Evolutionary conservation across 2,888 invertebrate species (phyloP).

Genomic region (Agrotis puta): DNA sequence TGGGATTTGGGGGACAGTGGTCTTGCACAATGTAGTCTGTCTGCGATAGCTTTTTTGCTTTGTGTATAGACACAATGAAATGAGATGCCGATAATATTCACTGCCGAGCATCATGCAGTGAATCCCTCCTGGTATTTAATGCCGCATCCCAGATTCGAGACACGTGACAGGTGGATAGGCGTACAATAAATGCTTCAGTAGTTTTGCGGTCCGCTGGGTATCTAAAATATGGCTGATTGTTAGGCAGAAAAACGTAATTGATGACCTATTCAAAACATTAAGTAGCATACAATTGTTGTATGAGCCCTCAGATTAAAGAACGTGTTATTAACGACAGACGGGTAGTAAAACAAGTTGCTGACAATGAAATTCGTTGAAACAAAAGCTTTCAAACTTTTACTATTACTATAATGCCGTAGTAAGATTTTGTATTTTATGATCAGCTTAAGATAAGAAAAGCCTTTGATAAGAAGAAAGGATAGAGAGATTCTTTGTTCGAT

Average conservation of each 20-base stretch:
- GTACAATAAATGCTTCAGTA: constrained; percentile 14
- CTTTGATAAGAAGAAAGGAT: constrained; percentile 11
- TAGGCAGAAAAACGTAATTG: constrained; percentile 6
- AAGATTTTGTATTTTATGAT: constrained; percentile 25
- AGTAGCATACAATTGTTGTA: constrained; percentile 10
- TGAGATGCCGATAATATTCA: constrained; percentile 20
- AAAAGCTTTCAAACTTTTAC: constrained; percentile 20
- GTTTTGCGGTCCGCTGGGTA: constrained; percentile 4
- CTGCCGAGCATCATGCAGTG: not conserved
- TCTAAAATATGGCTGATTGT: constrained; percentile 5
- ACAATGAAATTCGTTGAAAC: constrained; percentile 21
- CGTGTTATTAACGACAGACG: constrained; percentile 16
- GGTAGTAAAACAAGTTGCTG: constrained; percentile 37
- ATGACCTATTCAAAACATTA: constrained; percentile 18
- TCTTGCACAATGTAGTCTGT: constrained; percentile 43
- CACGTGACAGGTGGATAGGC: constrained; percentile 28
- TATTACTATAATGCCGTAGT: constrained; percentile 12
- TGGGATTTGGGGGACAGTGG: constrained; percentile 21
- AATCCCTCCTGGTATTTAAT: constrained; percentile 17
- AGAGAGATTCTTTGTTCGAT: constrained; percentile 29
- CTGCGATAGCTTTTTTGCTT: constrained; percentile 21
- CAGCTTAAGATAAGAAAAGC: constrained; percentile 13
- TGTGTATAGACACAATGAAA: constrained; percentile 11
- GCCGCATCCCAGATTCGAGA: constrained; percentile 3
- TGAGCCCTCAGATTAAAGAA: not conserved